Percentiles rank a stretch among this genome's conserved stretches.
Conservation (phyloP, 2,797 vertebrate species). For the Gymnothorax javanicus region DNA sequence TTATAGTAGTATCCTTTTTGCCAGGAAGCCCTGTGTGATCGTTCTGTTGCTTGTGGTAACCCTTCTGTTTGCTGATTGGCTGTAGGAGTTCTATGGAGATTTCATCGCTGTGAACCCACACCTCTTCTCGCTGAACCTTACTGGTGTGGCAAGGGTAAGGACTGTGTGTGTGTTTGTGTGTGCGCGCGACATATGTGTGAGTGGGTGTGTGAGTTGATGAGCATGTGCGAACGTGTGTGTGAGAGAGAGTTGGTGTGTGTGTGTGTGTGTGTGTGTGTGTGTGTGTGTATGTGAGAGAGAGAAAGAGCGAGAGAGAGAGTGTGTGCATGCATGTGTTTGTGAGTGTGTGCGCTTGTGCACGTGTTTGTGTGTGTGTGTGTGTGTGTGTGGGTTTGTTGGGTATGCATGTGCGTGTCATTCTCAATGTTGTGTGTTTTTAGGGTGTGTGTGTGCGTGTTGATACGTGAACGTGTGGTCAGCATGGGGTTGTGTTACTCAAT, state of each 20-base stretch:
- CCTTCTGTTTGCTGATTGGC: slow-evolving; percentile 28
- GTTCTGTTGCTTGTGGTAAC: neutral
- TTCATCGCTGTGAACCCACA: slow-evolving; percentile 97
- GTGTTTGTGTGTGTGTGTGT: too few relatives aligned
- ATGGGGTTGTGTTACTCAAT: too few relatives aligned
- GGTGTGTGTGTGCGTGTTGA: too few relatives aligned
- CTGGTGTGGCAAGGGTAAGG: slow-evolving; percentile 85
- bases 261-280: neutral
- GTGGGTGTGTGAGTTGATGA: slow-evolving; percentile 29
- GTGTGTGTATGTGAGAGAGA: too few relatives aligned
- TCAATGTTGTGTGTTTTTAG: too few relatives aligned
- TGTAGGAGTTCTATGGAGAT: slow-evolving; percentile 95
- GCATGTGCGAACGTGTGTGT: neutral
- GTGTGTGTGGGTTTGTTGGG: too few relatives aligned
- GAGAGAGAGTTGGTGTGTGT: neutral
- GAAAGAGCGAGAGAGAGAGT: neutral
- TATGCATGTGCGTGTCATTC: too few relatives aligned
- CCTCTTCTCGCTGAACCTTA: slow-evolving; percentile 92
- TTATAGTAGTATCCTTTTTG: neutral
- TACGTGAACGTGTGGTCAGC: too few relatives aligned
- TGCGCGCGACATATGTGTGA: neutral
- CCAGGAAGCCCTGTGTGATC: neutral
- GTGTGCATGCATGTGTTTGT: neutral
- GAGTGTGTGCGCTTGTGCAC: too few relatives aligned
- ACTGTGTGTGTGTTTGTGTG: neutral